Evolutionary conservation across 1,140 invertebrate species (phyloP), one percentile per base, ranked within the genome.

Genomic region (Platorchestia sp.): DNA sequence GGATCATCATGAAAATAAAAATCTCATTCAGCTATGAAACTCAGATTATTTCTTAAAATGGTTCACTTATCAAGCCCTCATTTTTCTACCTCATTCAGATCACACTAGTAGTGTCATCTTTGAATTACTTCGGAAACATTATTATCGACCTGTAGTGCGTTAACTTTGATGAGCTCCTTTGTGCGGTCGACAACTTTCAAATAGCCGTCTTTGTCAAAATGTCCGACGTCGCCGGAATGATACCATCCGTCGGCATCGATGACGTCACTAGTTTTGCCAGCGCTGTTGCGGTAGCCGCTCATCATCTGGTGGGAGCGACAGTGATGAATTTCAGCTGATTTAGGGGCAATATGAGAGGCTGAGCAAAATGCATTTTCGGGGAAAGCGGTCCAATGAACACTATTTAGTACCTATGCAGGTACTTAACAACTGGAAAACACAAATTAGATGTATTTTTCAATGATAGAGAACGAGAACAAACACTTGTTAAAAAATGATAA

Each of bases 161-260:
- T 95, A 45, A 95, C 95, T 45, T 95, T 95, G 36, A 95, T 95
- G 40, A 95, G 75, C 51, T 95, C 95, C 45, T 95, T 95, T 43
- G 45, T 95, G 3, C 95, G 93, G 95, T 95, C 95, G 10, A 95
- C 86, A 91, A 95, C 90, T 43, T 44, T 47, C 16, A 95, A n/a
- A 14, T 40, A 95, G 44, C 95, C 95, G 44, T 95, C 95, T 27
- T 95, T 41, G 41, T 86, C 90, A 53, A 91, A 95, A 40, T 47
- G 42, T 10, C 59, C 95, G 6, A 90, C 51, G 86, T 95, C 95
- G 36, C 95, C 95, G 3, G 95, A 43, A 27, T 89, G 47, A 44
- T 86, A 42, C 95, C 95, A 95, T 42, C 95, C 95, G 19, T 95
- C 95, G 3, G 42, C 86, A n/a, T 95, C 95, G 41, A 95, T 95